These are phyloP conservation scores for Ptilonorhynchus violaceus DNA, from an alignment of 2,113 vertebrate genomes.

Conservation along the genomic window DNA sequence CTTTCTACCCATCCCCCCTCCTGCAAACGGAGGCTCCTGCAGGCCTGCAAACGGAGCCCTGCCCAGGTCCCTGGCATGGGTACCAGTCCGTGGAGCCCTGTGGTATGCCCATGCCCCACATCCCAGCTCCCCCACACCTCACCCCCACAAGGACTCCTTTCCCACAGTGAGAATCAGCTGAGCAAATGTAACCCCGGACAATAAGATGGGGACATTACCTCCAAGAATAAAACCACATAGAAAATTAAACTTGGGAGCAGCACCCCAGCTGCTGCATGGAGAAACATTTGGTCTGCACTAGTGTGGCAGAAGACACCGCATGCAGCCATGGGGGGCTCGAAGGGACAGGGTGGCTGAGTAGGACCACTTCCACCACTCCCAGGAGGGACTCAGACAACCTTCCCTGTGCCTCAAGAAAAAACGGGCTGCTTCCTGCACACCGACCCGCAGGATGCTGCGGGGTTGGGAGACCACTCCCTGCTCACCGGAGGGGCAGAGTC, in stretches of 20 bases:
- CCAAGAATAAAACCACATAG: neutral
- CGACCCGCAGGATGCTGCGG: accelerated
- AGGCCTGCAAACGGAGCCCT: accelerated
- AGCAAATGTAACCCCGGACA: neutral
- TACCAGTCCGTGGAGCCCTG: accelerated
- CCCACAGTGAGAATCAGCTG: neutral
- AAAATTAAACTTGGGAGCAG: neutral
- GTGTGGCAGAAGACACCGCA: neutral
- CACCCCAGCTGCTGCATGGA: accelerated
- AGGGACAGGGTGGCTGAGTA: accelerated
- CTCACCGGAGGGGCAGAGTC: neutral
- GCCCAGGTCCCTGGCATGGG: neutral
- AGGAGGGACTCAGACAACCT: neutral
- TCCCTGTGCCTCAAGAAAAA: neutral
- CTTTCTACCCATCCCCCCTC: neutral
- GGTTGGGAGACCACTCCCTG: neutral
- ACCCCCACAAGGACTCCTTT: neutral
- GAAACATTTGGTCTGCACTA: neutral
- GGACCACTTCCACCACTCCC: neutral
- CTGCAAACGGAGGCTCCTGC: too few relatives aligned
- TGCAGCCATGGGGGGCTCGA: accelerated
- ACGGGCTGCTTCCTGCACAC: neutral
- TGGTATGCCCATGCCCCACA: neutral
- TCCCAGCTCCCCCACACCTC: neutral
- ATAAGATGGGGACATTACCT: accelerated